Evolutionary conservation across 1,140 invertebrate species (phyloP), one percentile per base, ranked within the genome.

Genomic region (Pseudomyrmex concolor): DNA sequence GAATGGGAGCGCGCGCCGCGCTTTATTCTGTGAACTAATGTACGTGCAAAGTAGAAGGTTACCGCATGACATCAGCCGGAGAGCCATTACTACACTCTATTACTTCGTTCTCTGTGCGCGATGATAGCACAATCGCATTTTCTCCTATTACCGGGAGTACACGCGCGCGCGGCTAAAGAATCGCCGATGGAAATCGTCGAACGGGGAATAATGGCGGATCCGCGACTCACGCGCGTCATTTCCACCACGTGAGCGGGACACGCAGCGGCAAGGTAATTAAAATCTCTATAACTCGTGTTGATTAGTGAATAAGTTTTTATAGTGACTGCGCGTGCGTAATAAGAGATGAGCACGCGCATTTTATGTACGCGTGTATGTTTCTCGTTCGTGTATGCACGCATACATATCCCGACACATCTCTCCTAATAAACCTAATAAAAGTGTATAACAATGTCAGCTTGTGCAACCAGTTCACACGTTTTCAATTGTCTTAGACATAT

Each of bases 31-130:
- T 62, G 84, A 76, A 78, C 72, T 67, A 73, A 68, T 80, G 86
- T 85, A 85, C 87, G 82, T 87, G 78, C 88, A 76, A 89, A 89
- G 87, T 86, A 89, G 88, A 89, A 89, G 88, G 88, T 89, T 89
- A 87, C 83, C 72, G 88, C 50, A 87, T 89, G 88, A 89, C 88
- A 89, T 89, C 88, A 89, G 88, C 68, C 77, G 62, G 17, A 2
- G 15, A 25, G 74, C 87, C 83, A 83, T 89, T 89, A 84, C 87
- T 85, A 68, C 78, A 83, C 82, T 89, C 86, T 84, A 86, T 83
- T 89, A 88, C 84, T 86, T 73, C 55, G 86, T 84, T 82, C 84
- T 7, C 50, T 51, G 34, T 34, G 17, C 51, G 25, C 66, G 84
- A 86, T 73, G 81, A 89, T 84, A 84, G 76, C 76, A 48, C 57